Evolutionary conservation across 2,797 vertebrate genomes (phyloP), one percentile per base, ranked within the genome.

Genomic region (Hydrocynus forskahlii): DNA sequence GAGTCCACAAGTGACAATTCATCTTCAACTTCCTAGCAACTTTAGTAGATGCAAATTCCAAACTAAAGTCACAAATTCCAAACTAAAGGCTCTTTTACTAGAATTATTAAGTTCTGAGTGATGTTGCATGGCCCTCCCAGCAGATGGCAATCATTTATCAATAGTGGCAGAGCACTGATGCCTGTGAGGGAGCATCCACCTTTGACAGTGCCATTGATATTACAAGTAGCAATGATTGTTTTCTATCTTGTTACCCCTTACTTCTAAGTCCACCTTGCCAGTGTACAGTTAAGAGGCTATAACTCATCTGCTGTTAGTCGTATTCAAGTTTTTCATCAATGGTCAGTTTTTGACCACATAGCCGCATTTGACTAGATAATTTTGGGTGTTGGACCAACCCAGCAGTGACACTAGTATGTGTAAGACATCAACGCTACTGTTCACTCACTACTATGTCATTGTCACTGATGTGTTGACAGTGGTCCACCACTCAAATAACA

Each of bases 61-160:
- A n/a, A n/a, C n/a, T n/a, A n/a, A n/a, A n/a, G n/a, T 29, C 29
- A 48, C 10, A 14, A 43, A 54, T 38, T 48, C 9, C 7, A n/a
- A 73, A 14, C n/a, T 8, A 7, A 5, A 2, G 9, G 12, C 40
- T 68, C 40, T 38, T 21, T 75, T 25, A 21, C 59, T 50, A 25
- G 7, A 62, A n/a, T n/a, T n/a, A 35, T 21, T 8, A 75, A 0
- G 14, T 16, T 40, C 35, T 29, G 57, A 10, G 13, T 72, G 38
- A 79, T 68, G 63, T 85, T 77, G 72, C 25, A 10, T 1, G 1
- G 17, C 4, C 10, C 6, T 0, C 80, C 90, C 94, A 93, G 86
- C 88, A 94, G 92, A 91, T 93, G 92, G 91, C 76, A 89, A 69
- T 92, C 90, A 87, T 91, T 88, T 77, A 71, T 86, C 78, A 86